These are phyloP conservation scores for Brachionus plicatilis DNA, from an alignment of 1,140 invertebrate species.

Conservation along the genomic window DNA sequence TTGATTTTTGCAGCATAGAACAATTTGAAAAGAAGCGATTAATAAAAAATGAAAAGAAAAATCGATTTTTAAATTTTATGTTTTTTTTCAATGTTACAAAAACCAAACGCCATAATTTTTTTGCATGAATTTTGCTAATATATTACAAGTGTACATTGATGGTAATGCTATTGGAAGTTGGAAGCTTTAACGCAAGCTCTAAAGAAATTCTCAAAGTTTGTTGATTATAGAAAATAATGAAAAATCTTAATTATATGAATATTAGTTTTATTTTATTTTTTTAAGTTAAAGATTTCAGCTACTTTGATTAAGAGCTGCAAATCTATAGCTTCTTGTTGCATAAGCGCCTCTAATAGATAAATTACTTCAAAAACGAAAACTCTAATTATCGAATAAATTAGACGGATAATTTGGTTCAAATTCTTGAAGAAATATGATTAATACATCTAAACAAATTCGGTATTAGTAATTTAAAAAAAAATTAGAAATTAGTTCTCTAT, in stretches of 20 bases:
- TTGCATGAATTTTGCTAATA: constrained; percentile 34
- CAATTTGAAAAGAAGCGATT: background rate
- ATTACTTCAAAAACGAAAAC: background rate
- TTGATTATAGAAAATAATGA: background rate
- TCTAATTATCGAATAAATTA: constrained; percentile 2
- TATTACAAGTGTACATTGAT: constrained; percentile 4
- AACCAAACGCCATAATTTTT: constrained; percentile 7
- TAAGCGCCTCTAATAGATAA: background rate
- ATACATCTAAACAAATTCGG: background rate
- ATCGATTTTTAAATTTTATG: constrained; percentile 11
- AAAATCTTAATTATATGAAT: background rate
- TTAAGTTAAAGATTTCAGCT: background rate
- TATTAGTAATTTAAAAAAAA: background rate
- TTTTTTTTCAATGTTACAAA: background rate
- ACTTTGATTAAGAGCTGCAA: background rate
- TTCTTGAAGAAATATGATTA: background rate
- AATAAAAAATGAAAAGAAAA: background rate
- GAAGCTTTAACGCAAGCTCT: background rate
- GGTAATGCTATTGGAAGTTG: constrained; percentile 8
- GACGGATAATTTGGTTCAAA: background rate
- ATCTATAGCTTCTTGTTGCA: background rate
- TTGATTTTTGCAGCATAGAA: background rate
- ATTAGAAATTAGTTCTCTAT: background rate
- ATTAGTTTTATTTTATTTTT: background rate
- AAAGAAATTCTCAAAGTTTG: background rate